phyloP scores from a whole-genome alignment of 2,888 invertebrate species.

The Andricus curvator region DNA sequence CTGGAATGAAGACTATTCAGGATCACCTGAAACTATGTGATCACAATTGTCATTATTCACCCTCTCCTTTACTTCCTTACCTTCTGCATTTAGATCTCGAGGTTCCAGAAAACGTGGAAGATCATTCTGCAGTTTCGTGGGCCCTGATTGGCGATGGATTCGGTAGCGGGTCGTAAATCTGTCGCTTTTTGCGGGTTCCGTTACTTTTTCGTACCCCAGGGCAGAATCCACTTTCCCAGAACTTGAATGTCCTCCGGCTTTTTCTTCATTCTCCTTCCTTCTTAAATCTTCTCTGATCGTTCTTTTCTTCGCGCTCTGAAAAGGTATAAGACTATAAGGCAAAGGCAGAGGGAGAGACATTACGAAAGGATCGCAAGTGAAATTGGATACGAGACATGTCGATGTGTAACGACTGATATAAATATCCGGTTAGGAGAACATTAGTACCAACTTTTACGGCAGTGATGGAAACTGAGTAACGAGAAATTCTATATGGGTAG shows the following conservation, averaged over 20 bases:
- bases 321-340: neutral
- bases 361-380: conserved; percentile 46
- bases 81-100: conserved; percentile 22
- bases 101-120: conserved; percentile 28
- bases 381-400: conserved; percentile 51
- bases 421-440: conserved; percentile 35
- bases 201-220: conserved; percentile 55
- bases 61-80: conserved; percentile 15
- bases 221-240: conserved; percentile 48
- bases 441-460: conserved; percentile 36
- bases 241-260: conserved; percentile 44
- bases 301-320: conserved; percentile 7
- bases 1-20: conserved; percentile 34
- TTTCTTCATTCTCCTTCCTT: conserved; percentile 21
- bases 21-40: conserved; percentile 43
- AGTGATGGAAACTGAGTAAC: conserved; percentile 34
- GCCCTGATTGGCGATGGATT: conserved; percentile 47
- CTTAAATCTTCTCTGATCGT: conserved; percentile 15
- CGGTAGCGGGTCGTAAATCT: conserved; percentile 62
- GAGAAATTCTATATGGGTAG: conserved; percentile 19
- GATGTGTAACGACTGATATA: conserved; percentile 39
- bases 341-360: conserved; percentile 44
- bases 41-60: conserved; percentile 54
- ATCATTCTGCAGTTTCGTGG: conserved; percentile 39
- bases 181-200: conserved; percentile 58